These are phyloP conservation scores for Cirrhinus molitorella DNA, from an alignment of 2,797 vertebrate species.

Conservation along the genomic window DNA sequence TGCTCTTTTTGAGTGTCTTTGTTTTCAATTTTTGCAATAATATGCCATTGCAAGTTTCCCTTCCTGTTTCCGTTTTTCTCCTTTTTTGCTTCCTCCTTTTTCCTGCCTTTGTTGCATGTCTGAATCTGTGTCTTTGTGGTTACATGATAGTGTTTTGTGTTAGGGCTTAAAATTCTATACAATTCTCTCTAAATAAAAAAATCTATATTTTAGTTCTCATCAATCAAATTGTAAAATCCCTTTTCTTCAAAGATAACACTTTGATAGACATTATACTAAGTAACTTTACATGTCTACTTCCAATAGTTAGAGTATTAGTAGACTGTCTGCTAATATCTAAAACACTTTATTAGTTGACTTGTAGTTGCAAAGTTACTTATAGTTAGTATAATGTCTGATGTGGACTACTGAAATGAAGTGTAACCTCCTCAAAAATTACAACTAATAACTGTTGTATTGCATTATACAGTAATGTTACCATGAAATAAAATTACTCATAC, in stretches of 20 bases:
- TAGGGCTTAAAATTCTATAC: background rate
- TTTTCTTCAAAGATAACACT: background rate
- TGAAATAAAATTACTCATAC: background rate
- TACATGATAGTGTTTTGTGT: background rate
- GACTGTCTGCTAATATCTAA: no score
- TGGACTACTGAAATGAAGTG: no score
- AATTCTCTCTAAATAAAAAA: background rate
- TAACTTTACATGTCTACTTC: background rate
- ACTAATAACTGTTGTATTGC: background rate
- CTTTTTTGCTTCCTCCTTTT: background rate
- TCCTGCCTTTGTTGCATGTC: background rate
- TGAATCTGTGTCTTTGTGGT: background rate
- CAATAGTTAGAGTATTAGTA: background rate
- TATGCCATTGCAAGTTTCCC: background rate
- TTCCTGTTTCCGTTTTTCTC: background rate
- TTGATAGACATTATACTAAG: background rate
- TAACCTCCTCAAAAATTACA: background rate
- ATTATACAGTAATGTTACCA: background rate
- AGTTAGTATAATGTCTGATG: no score
- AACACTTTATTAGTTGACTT: no score
- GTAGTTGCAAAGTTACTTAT: no score
- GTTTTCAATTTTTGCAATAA: conserved; percentile 6
- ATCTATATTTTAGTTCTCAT: background rate
- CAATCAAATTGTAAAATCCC: background rate
- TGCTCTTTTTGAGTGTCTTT: no score